These are phyloP conservation scores for Cosmopolites sordidus DNA, from an alignment of 2,888 invertebrate genomes.

Conservation along the genomic window DNA sequence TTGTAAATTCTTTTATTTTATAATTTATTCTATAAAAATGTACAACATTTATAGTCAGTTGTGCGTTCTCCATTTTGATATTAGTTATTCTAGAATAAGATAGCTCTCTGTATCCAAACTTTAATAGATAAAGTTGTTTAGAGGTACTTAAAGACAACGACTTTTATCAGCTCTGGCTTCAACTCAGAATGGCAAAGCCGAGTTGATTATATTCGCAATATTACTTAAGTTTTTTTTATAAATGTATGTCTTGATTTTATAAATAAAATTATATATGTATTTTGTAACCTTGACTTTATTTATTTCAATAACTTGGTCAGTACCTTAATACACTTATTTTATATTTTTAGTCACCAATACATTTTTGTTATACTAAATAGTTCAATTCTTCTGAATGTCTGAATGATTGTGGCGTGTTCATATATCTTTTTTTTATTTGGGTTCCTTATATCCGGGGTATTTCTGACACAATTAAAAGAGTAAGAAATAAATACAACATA, in stretches of 20 bases:
- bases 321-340: too few species aligned
- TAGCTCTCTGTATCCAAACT: conserved; percentile 47
- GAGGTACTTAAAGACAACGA: conserved; percentile 36
- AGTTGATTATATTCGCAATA: conserved; percentile 38
- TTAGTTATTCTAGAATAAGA: conserved; percentile 39
- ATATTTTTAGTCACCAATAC: too few species aligned
- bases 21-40: conserved; percentile 25
- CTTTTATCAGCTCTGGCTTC: conserved; percentile 28
- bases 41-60: conserved; percentile 35
- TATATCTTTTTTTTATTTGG: too few species aligned
- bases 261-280: conserved; percentile 39
- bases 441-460: too few species aligned
- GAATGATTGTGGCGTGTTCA: too few species aligned
- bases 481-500: too few species aligned
- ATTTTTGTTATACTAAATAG: too few species aligned
- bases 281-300: background rate
- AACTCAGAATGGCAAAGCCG: conserved; percentile 13
- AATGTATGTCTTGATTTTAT: conserved; percentile 43
- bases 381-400: too few species aligned
- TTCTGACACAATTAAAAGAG: too few species aligned
- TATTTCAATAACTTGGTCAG: too few species aligned
- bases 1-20: conserved; percentile 31
- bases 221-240: conserved; percentile 43
- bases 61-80: conserved; percentile 36
- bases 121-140: conserved; percentile 34